Evolutionary conservation across 2,797 vertebrate species (phyloP).

Genomic region (Natrix natrix): DNA sequence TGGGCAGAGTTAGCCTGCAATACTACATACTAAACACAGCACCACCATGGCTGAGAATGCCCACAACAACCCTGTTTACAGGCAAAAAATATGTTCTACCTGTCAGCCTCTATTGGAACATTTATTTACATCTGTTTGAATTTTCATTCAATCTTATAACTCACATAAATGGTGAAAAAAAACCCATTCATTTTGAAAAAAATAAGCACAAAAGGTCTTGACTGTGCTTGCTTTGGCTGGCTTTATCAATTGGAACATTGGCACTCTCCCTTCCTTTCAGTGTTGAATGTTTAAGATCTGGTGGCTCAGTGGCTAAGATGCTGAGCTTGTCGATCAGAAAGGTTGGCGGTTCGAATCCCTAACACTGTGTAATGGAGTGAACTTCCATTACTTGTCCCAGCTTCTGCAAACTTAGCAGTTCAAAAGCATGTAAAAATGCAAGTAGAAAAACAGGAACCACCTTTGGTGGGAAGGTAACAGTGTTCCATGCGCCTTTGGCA

Average conservation of each 20-base stretch:
- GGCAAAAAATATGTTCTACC: not conserved
- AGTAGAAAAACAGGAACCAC: too few relatives aligned
- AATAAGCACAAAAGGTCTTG: not conserved
- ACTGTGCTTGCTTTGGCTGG: too few relatives aligned
- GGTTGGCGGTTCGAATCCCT: too few relatives aligned
- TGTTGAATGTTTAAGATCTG: not conserved
- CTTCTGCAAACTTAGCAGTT: too few relatives aligned
- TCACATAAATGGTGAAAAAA: not conserved
- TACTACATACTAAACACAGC: not conserved
- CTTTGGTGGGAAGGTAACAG: too few relatives aligned
- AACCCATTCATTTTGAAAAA: not conserved
- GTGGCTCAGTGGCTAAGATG: not conserved
- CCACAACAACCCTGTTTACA: not conserved
- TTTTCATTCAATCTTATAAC: not conserved
- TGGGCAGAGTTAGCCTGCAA: not conserved
- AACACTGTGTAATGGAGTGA: too few relatives aligned
- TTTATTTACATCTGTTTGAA: not conserved
- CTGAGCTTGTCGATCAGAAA: too few relatives aligned
- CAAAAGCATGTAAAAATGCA: too few relatives aligned
- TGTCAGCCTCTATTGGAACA: not conserved
- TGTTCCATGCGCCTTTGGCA: too few relatives aligned
- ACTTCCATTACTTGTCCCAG: too few relatives aligned
- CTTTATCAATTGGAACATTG: rapidly evolving
- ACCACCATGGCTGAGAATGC: not conserved
- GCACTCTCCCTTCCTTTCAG: not conserved